Conservation (phyloP, 92 coral and sea anemone genomes). For the Desmophyllum pertusum region DNA sequence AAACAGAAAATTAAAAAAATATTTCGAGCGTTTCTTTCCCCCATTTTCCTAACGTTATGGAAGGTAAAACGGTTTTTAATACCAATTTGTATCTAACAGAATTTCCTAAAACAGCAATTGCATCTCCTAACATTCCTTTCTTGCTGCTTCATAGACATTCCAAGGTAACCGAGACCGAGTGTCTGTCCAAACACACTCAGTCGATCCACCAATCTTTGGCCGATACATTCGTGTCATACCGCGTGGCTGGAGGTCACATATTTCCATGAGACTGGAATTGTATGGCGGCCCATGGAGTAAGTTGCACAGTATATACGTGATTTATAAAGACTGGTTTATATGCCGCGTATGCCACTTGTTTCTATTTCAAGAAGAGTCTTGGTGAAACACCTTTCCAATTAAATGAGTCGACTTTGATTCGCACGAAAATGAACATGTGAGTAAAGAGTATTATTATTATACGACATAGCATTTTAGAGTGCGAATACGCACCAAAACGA, state of each 20-base stretch:
- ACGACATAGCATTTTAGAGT: too few relatives aligned
- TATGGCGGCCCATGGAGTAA: conserved; percentile 71
- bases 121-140: not conserved
- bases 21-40: too few relatives aligned
- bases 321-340: not conserved
- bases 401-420: too few relatives aligned
- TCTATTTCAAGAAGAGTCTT: too few relatives aligned
- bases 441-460: too few relatives aligned
- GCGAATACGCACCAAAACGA: too few relatives aligned
- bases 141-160: conserved; percentile 48
- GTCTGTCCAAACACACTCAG: conserved; percentile 48
- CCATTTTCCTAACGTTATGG: too few relatives aligned
- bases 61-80: too few relatives aligned
- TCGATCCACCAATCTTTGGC: conserved; percentile 68
- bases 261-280: conserved; percentile 70
- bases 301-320: not conserved
- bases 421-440: too few relatives aligned
- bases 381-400: too few relatives aligned
- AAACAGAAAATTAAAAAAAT: not conserved
- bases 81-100: not conserved
- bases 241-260: conserved; percentile 69
- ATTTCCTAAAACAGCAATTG: not conserved
- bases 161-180: conserved; percentile 62
- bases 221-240: conserved; percentile 63
- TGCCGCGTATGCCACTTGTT: not conserved